Percentiles rank a stretch among this genome's conserved stretches.
Conservation (phyloP, 1,140 invertebrate species). For the Drosophila miranda region DNA sequence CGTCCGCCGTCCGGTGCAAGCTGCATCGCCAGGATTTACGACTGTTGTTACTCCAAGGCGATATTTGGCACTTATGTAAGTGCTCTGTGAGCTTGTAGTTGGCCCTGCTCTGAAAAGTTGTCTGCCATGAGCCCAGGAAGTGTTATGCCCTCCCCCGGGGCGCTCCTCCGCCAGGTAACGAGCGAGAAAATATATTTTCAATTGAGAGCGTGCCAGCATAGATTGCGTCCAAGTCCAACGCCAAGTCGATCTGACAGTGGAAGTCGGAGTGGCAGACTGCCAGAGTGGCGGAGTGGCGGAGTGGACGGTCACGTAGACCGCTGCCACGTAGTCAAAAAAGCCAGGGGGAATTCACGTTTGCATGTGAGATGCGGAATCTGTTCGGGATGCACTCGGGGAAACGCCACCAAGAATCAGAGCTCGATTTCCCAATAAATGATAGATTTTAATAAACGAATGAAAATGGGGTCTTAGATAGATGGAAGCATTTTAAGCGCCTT, state of each 20-base stretch:
- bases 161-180: conserved; percentile 2
- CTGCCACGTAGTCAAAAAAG: conserved; percentile 31
- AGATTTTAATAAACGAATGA: too few species aligned
- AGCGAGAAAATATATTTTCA: conserved; percentile 35
- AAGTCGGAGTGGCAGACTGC: conserved; percentile 13
- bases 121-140: conserved; percentile 19
- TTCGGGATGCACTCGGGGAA: background rate
- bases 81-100: conserved; percentile 5
- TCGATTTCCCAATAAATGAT: background rate
- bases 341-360: conserved; percentile 20
- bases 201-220: conserved; percentile 25
- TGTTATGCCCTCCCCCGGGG: background rate
- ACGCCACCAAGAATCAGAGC: background rate
- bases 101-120: conserved; percentile 20
- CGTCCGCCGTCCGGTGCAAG: conserved; percentile 6
- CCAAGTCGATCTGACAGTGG: conserved; percentile 16
- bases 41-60: conserved; percentile 12
- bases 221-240: conserved; percentile 6
- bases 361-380: conserved; percentile 14
- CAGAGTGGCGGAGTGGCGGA: background rate
- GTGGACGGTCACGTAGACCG: conserved; percentile 25
- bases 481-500: too few species aligned
- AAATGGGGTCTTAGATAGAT: too few species aligned
- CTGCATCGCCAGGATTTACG: conserved; percentile 40
- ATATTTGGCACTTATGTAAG: conserved; percentile 44